Percentiles rank a stretch among this genome's conserved stretches.
These are phyloP conservation scores for Progne subis DNA, from an alignment of 2,113 vertebrate genomes.

Conservation along the genomic window DNA sequence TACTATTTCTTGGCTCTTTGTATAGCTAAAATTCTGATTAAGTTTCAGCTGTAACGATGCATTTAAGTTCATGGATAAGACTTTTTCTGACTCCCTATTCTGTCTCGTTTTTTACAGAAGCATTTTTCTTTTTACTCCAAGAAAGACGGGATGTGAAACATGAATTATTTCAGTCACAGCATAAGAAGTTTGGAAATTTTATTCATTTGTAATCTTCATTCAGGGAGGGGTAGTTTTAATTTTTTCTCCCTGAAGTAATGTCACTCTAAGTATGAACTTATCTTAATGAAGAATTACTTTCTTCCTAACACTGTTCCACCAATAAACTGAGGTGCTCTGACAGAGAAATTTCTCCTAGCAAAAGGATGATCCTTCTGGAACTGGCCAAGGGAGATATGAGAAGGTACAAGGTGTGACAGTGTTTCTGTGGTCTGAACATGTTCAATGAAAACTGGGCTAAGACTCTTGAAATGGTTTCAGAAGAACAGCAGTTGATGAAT, in stretches of 20 bases:
- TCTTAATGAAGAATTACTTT: not conserved
- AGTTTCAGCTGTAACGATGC: not conserved
- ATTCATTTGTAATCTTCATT: conserved; percentile 2
- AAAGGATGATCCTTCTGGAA: not conserved
- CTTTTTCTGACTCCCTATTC: not conserved
- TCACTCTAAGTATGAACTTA: not conserved
- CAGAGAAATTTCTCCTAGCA: not conserved
- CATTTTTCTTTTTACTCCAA: not conserved
- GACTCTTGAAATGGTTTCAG: not conserved
- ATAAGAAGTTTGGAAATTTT: not conserved
- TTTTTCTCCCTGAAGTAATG: not conserved
- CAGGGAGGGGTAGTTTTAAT: not conserved
- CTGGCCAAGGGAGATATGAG: not conserved
- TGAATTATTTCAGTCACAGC: not conserved
- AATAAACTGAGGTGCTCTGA: not conserved
- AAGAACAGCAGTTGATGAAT: not conserved
- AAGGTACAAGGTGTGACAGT: not conserved
- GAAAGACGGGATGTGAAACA: not conserved
- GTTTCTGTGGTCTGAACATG: not conserved
- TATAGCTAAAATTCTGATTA: not conserved
- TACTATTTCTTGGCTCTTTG: not conserved
- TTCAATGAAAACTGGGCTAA: not conserved
- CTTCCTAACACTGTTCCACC: not conserved
- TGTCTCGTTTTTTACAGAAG: not conserved
- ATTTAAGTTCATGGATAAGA: not conserved